A percentile compares a stretch with the other conserved stretches of the same genome.
Conservation (phyloP, 2,113 vertebrate species). For the Indicator maculatus region DNA sequence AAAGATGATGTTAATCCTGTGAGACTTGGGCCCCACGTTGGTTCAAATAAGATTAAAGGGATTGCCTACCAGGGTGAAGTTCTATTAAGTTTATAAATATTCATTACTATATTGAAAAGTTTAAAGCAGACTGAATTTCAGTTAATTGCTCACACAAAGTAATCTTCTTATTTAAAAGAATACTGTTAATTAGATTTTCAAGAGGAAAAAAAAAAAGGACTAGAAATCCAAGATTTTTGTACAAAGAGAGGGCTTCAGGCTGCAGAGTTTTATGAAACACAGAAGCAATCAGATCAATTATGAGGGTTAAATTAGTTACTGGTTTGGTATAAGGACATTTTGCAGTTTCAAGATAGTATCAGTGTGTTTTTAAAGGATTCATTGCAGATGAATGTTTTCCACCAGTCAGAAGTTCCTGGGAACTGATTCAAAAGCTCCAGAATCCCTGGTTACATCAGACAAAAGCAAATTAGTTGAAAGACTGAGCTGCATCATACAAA, state of each 20-base stretch:
- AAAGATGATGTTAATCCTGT: constrained; percentile 62
- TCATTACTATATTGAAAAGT: constrained; percentile 62
- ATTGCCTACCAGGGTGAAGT: constrained; percentile 45
- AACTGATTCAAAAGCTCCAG: not conserved
- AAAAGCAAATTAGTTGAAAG: not conserved
- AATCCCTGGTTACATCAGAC: not conserved
- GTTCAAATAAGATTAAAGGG: constrained; percentile 74
- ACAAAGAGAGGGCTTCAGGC: not conserved
- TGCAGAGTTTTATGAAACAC: not conserved
- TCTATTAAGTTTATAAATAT: constrained; percentile 69
- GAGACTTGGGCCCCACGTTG: constrained; percentile 30
- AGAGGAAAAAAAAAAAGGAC: constrained; percentile 15
- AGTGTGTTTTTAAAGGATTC: not conserved
- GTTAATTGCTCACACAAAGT: constrained; percentile 61
- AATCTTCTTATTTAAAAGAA: constrained; percentile 67
- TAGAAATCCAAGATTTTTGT: constrained; percentile 4
- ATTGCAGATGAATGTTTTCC: not conserved
- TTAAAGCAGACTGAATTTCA: constrained; percentile 65
- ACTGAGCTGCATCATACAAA: not conserved
- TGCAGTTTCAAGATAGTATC: not conserved
- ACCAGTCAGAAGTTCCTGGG: not conserved
- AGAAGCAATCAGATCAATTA: constrained; percentile 25
- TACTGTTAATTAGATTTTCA: constrained; percentile 67
- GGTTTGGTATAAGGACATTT: not conserved
- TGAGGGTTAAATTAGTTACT: constrained; percentile 19